These are phyloP conservation scores for Silurus asotus DNA, from an alignment of 2,113 vertebrate genomes.

Conservation along the genomic window DNA sequence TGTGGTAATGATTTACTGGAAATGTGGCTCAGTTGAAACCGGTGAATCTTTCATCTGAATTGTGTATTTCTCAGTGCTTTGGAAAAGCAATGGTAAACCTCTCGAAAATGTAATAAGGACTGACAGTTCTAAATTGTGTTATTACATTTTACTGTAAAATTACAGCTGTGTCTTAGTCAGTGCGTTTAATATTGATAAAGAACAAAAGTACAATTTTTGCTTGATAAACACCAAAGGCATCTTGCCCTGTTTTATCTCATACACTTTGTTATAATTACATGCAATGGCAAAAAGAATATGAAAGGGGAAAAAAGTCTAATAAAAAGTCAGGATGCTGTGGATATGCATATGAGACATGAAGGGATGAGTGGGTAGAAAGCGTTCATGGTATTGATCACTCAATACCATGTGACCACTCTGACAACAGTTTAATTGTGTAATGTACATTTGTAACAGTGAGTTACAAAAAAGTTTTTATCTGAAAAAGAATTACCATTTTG, in stretches of 20 bases:
- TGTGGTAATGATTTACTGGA: conserved; percentile 43
- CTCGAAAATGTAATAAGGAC: not conserved
- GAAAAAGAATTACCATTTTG: not conserved
- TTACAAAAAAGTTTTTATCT: too few species aligned
- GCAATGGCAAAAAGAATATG: not conserved
- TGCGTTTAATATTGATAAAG: not conserved
- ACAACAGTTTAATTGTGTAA: not conserved
- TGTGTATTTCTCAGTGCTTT: not conserved
- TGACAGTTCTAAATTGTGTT: not conserved
- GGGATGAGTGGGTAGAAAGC: not conserved
- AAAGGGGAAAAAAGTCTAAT: not conserved
- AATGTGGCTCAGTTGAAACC: not conserved
- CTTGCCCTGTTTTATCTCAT: not conserved
- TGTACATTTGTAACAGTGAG: not conserved
- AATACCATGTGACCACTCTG: not conserved
- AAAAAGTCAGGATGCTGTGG: not conserved
- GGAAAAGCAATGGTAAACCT: not conserved
- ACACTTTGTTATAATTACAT: not conserved
- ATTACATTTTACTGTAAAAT: not conserved
- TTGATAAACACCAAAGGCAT: not conserved
- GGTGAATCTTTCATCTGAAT: not conserved
- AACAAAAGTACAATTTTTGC: not conserved
- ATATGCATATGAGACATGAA: not conserved
- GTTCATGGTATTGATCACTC: not conserved
- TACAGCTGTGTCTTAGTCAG: not conserved